phyloP scores from a whole-genome alignment of 2,888 invertebrate species.

The Drosophila mettleri region DNA sequence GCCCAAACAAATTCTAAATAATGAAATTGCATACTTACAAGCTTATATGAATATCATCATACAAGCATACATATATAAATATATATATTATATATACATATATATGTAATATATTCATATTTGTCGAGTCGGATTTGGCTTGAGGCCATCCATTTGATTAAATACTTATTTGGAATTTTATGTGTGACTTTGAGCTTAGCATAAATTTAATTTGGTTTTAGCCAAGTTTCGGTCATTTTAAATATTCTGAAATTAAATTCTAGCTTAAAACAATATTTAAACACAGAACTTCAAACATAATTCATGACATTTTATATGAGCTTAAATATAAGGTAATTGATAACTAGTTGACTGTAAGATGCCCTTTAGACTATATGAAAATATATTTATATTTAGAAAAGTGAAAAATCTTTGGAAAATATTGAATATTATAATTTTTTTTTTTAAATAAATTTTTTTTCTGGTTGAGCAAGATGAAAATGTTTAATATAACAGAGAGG shows the following conservation, averaged over 20 bases:
- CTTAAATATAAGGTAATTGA: background rate
- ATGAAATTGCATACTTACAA: background rate
- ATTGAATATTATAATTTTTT: no score
- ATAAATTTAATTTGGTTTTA: background rate
- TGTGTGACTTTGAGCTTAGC: background rate
- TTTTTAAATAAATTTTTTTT: no score
- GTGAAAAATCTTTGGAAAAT: no score
- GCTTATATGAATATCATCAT: background rate
- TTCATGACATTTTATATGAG: background rate
- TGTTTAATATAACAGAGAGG: no score
- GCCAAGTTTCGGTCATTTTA: background rate
- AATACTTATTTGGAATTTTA: slow-evolving; percentile 1
- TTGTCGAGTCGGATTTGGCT: slow-evolving; percentile 6
- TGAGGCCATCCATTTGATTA: slow-evolving; percentile 1
- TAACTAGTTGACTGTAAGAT: background rate
- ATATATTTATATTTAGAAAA: no score
- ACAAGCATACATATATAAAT: background rate
- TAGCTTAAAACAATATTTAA: background rate
- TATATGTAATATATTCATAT: slow-evolving; percentile 2
- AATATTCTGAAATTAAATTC: background rate
- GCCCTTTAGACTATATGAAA: background rate
- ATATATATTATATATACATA: background rate
- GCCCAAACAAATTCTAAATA: slow-evolving; percentile 28
- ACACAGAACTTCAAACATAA: background rate
- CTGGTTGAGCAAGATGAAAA: no score